Conservation (phyloP, 2,797 vertebrate genomes). For the Podargus strigoides region DNA sequence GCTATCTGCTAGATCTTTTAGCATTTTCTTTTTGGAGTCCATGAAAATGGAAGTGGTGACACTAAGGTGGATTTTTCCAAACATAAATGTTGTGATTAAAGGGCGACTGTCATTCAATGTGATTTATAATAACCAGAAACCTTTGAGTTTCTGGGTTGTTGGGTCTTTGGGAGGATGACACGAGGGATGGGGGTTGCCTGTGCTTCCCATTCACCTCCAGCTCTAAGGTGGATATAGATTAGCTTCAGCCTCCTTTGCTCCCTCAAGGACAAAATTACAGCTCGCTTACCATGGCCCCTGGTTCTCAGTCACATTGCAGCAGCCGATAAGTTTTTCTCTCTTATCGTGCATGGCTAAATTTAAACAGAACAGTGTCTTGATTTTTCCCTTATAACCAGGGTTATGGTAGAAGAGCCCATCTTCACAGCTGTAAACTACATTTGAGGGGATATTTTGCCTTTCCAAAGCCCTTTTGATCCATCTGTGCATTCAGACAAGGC, state of each 20-base stretch:
- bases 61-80: not conserved
- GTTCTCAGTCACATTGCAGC: not conserved
- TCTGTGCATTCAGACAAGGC: not conserved
- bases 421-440: not conserved
- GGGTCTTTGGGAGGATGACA: not conserved
- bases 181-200: fast-evolving
- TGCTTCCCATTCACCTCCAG: not conserved
- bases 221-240: not conserved
- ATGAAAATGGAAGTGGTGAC: not conserved
- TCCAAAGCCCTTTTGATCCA: not conserved
- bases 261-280: not conserved
- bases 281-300: fast-evolving
- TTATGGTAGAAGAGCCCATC: not conserved
- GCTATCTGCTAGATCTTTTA: not conserved
- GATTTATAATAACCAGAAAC: not conserved
- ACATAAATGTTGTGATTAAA: not conserved
- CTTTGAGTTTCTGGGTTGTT: not conserved
- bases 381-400: not conserved
- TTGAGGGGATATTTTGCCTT: not conserved
- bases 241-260: not conserved
- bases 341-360: not conserved
- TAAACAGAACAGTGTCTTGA: not conserved
- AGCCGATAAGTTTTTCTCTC: not conserved
- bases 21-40: not conserved
- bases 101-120: not conserved